Evolutionary conservation across 2,888 invertebrate genomes (phyloP).

Genomic region (Metacarcinus magister): DNA sequence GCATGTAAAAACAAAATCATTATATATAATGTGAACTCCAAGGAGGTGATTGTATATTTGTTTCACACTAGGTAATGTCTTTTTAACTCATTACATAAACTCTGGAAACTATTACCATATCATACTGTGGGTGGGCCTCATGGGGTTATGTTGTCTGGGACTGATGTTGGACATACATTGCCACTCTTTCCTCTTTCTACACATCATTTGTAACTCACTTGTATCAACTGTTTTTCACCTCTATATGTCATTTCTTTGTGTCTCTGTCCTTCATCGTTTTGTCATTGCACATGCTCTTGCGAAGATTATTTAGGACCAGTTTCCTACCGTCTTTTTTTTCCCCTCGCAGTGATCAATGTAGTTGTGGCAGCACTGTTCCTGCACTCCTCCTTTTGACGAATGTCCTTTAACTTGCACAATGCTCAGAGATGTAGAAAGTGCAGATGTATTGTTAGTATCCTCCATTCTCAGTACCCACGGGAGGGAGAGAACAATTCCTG

Average conservation of each 20-base stretch:
- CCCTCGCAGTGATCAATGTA: not conserved
- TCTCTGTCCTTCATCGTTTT: not conserved
- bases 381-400: conserved; percentile 58
- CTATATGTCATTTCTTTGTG: not conserved
- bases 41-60: not conserved
- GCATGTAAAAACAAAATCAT: not conserved
- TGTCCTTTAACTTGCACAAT: conserved; percentile 71
- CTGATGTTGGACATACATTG: not conserved
- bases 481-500: not conserved
- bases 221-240: not conserved
- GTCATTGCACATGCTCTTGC: not conserved
- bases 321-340: not conserved
- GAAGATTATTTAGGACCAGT: not conserved
- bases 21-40: not conserved
- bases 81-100: not conserved
- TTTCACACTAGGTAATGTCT: not conserved
- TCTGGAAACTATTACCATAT: not conserved
- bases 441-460: conserved; percentile 58
- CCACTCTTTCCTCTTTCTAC: not conserved
- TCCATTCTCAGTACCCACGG: not conserved
- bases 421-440: conserved; percentile 72
- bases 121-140: not conserved
- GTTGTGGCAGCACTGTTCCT: conserved; percentile 33
- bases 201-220: not conserved
- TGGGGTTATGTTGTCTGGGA: not conserved